Evolutionary conservation across 2,797 vertebrate genomes (phyloP).

Genomic region (Lacerta viridis): DNA sequence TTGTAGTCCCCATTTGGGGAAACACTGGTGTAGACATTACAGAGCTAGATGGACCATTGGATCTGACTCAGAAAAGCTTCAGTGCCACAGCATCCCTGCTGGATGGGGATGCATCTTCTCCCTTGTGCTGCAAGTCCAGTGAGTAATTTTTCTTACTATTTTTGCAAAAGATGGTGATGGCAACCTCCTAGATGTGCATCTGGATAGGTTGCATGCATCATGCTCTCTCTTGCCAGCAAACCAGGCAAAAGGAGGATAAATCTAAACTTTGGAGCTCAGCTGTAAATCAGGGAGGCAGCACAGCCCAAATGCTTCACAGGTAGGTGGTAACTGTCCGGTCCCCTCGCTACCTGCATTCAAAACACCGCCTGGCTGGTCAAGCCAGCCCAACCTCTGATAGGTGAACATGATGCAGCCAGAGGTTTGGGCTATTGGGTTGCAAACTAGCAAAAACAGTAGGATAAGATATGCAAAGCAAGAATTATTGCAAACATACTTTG

Average conservation of each 20-base stretch:
- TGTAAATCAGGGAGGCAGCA: background rate
- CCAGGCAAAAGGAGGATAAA: fast-evolving
- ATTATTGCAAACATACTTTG: no score
- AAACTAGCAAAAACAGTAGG: background rate
- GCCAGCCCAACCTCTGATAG: background rate
- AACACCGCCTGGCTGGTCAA: background rate
- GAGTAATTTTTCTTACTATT: background rate
- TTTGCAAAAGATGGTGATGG: background rate
- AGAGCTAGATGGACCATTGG: no score
- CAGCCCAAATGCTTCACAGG: background rate
- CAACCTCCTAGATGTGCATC: background rate
- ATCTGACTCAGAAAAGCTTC: background rate
- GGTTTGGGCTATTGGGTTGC: background rate
- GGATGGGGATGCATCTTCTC: background rate
- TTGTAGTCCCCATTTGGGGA: no score
- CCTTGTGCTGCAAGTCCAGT: background rate
- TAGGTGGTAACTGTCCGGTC: no score
- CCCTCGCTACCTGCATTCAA: background rate
- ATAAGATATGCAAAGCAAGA: no score
- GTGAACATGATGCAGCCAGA: background rate
- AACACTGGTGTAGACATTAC: no score
- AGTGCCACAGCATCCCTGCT: constrained; percentile 3
- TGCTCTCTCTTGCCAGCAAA: background rate
- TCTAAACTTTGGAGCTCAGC: background rate
- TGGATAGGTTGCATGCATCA: background rate